Base-by-base conservation (phyloP, 37 sponge, comb jelly and placozoan species). In the Ephydatia muelleri region DNA sequence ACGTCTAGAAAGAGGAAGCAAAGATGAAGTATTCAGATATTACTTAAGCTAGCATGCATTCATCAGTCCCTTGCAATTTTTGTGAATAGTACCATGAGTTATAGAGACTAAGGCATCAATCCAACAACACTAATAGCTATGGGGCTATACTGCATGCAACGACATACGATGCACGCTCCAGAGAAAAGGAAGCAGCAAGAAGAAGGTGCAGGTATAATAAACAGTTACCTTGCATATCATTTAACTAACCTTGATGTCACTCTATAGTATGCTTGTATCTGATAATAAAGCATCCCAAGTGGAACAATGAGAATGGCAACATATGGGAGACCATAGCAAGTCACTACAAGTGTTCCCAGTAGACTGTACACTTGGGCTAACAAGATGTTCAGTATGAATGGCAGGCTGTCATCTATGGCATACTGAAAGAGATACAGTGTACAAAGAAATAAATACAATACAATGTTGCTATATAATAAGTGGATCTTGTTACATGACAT, bases 361-460 rank as follows among this genome's bases (percentile, higher is more conserved):
- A 99, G 83, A 29, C 90, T 87, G 68, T 88, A 99, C 36, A 95
- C 23, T 74, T 96, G 95, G 8, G 99, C 93, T 75, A 99, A 85
- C 31, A 99, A 80, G 83, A 97, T 97, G 85, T 99, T 99, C 73
- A 97, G 49, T 38, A 91, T 95, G 86, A 99, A 99, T 22, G 99
- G 99, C 8, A 99, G 92, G 31, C 86, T 84, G 80, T 93, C 94
- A 77, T 99, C 99, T 77, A 99, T 95, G 49, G 97, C 84, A 35
- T 95, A 97, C 93, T 96, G 72, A 2, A 76, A 64, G n/a, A 68
- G n/a, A n/a, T n/a, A n/a, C n/a, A n/a, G n/a, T n/a, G 69, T 35
- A 32, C 1, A 68, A 75, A 22, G 4, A 27, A 79, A 47, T 23
- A 69, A 40, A 30, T 13, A 6, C 19, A 19, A 13, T 29, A 19